Conservation (phyloP, 1,140 invertebrate genomes). For the Drosophila ohnishii region DNA sequence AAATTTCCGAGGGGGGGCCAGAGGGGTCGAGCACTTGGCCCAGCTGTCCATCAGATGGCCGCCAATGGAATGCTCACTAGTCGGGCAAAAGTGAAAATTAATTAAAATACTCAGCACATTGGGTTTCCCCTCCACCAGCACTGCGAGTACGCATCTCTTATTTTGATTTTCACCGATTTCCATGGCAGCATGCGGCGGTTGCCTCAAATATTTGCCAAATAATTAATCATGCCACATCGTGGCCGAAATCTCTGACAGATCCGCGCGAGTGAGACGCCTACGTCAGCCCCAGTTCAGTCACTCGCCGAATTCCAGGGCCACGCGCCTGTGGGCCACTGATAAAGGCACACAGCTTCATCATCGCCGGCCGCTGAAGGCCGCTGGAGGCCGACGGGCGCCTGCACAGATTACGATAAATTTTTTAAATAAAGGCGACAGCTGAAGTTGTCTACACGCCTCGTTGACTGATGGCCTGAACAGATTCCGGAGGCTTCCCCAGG, state of each 20-base stretch:
- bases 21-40: neutral
- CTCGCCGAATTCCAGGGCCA: neutral
- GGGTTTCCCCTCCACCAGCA: constrained; percentile 1
- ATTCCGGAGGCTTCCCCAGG: neutral
- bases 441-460: constrained; percentile 47
- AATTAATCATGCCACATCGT: constrained; percentile 75
- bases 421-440: constrained; percentile 70
- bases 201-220: constrained; percentile 74
- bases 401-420: constrained; percentile 62
- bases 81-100: constrained; percentile 63
- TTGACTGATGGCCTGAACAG: constrained; percentile 23
- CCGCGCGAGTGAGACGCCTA: constrained; percentile 31
- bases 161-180: constrained; percentile 38
- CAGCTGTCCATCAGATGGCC: constrained; percentile 46
- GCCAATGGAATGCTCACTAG: constrained; percentile 37
- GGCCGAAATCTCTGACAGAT: constrained; percentile 42
- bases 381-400: constrained; percentile 1
- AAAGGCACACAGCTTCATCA: constrained; percentile 46
- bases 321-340: constrained; percentile 33
- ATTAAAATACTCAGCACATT: constrained; percentile 54
- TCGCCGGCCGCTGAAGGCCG: neutral
- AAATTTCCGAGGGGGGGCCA: constrained; percentile 22
- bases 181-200: constrained; percentile 22
- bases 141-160: constrained; percentile 29
- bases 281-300: constrained; percentile 33